Evolutionary conservation across 1,140 invertebrate species (phyloP), one percentile per base, ranked within the genome.

Genomic region (Aporrectodea caliginosa): DNA sequence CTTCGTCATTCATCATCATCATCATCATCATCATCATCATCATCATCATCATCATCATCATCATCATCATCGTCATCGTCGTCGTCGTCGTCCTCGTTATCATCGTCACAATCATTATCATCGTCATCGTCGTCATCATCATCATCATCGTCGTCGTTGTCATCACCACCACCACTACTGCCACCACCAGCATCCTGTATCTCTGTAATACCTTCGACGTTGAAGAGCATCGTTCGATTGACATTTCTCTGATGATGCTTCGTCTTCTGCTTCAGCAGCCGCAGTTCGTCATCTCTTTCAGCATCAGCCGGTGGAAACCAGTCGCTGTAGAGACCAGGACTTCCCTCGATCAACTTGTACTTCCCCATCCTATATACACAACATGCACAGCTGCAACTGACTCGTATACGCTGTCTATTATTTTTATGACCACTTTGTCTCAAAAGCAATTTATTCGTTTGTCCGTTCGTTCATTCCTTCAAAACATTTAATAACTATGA

Each of bases 351-450:
- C 69, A 78, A 71, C 69, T 78, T 78, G 31, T 30, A 78, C 27
- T 78, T 78, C 1, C 77, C 75, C 75, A 77, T 77, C 33, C 75
- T 77, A n/a, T n/a, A n/a, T n/a, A n/a, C n/a, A n/a, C n/a, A n/a
- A n/a, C n/a, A n/a, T n/a, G n/a, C n/a, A n/a, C n/a, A n/a, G n/a
- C n/a, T n/a, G n/a, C n/a, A n/a, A n/a, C n/a, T n/a, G n/a, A n/a
- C n/a, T n/a, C n/a, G n/a, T n/a, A n/a, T n/a, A n/a, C n/a, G n/a
- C n/a, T n/a, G n/a, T n/a, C n/a, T n/a, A n/a, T n/a, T n/a, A n/a
- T n/a, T n/a, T n/a, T n/a, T n/a, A n/a, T n/a, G n/a, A n/a, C n/a
- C n/a, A n/a, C n/a, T n/a, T n/a, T n/a, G n/a, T n/a, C n/a, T n/a
- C n/a, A n/a, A n/a, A n/a, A n/a, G n/a, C n/a, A n/a, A n/a, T n/a